A percentile compares a stretch with the other conserved stretches of the same genome.
Conservation (phyloP, 2,888 invertebrate species). For the Acleris sparsana region DNA sequence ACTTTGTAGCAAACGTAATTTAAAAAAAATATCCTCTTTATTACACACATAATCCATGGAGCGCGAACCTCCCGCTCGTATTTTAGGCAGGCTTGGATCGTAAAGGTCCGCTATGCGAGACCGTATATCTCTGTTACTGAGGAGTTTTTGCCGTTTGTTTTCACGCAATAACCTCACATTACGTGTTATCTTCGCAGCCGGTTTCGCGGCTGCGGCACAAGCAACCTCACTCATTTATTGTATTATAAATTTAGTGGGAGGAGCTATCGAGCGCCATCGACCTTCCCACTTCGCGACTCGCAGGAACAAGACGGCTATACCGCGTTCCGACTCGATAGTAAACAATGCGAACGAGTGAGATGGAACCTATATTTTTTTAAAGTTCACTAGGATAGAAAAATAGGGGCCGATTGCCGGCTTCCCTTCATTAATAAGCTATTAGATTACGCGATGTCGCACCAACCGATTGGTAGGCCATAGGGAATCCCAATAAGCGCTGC, state of each 20-base stretch:
- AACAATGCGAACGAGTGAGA: conserved; percentile 63
- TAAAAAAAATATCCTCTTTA: conserved; percentile 75
- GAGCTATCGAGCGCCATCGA: conserved; percentile 66
- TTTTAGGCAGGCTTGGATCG: conserved; percentile 68
- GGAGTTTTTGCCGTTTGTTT: conserved; percentile 77
- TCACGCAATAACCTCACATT: conserved; percentile 75
- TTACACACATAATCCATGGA: conserved; percentile 69
- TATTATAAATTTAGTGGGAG: conserved; percentile 81
- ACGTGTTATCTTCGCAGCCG: conserved; percentile 73
- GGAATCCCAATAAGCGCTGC: conserved; percentile 81
- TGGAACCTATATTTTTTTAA: conserved; percentile 72
- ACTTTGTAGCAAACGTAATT: conserved; percentile 71
- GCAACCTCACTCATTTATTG: conserved; percentile 75
- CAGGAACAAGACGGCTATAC: conserved; percentile 74
- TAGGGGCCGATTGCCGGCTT: conserved; percentile 74
- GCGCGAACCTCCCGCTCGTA: conserved; percentile 68
- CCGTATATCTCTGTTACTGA: conserved; percentile 68
- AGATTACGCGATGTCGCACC: conserved; percentile 78
- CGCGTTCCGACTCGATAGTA: conserved; percentile 56
- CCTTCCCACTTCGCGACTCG: conserved; percentile 73
- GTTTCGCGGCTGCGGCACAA: conserved; percentile 57
- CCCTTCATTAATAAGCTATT: conserved; percentile 83
- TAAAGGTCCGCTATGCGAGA: conserved; percentile 68
- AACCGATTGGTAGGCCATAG: conserved; percentile 80
- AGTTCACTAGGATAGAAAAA: conserved; percentile 79